Evolutionary conservation across 2,888 invertebrate genomes (phyloP), one percentile per base, ranked within the genome.

Genomic region (Serrognathus titanus): DNA sequence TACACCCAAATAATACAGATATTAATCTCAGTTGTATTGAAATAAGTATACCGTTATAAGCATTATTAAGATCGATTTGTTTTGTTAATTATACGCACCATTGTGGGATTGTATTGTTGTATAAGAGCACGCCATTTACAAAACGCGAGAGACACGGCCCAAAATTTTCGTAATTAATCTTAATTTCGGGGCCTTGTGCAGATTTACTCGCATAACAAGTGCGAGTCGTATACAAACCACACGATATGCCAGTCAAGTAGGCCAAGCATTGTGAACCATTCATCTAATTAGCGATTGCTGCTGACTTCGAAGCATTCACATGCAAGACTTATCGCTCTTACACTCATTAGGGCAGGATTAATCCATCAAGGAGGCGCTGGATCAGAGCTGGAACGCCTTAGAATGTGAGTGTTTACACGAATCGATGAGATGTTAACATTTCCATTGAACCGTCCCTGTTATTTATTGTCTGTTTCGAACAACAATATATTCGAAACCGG

Each of bases 291-390:
- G 75, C 73, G 72, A 75, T 72, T 73, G 74, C 72, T 71, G 71
- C 72, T 72, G 74, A 72, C 70, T 74, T 71, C 69, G 72, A 70
- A 69, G 75, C 73, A 75, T 74, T 75, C 75, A 74, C 73, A 74
- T 73, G 75, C 70, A 73, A 76, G 75, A 75, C 76, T 77, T 77
- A 77, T 77, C 77, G 76, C 75, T 77, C 76, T 77, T 75, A 77
- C 76, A 74, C 76, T 77, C 76, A 77, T 77, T 77, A 77, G 75
- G 73, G 74, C 71, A 65, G 75, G 76, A 77, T 77, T 77, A 77
- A 77, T 77, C 75, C 75, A 77, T 77, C 77, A 77, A 74, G 69
- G 68, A 70, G 65, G 66, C 67, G 62, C 63, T 59, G 60, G 65
- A 61, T 63, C 61, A 60, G 64, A 66, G 64, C 36, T 47, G 53